Base-by-base conservation (phyloP, 2,797 vertebrate species). In the Aselliscus stoliczkanus region DNA sequence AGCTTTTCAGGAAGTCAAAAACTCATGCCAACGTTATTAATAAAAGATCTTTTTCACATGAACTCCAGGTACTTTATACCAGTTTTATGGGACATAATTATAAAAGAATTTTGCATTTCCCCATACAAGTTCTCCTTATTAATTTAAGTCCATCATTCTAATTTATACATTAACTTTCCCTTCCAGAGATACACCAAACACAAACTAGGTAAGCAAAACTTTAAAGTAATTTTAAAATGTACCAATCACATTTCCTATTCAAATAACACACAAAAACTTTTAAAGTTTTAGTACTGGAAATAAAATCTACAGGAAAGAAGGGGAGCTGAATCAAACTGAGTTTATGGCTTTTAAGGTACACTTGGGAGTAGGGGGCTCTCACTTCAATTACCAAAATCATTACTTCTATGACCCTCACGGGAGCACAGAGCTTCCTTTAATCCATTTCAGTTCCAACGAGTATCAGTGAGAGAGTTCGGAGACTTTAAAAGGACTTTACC, bases 211-310 rank as follows among this genome's bases (percentile, higher is more conserved):
- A 90, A 58, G 27, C 31, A 94, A 85, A 81, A 58, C 12, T 95
- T 83, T 75, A 89, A 87, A 82, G n/a, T 73, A 94, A 90, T 72
- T 58, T 83, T 88, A 94, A 84, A 91, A 67, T 14, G 25, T 90
- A 75, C 83, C 64, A 73, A 79, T 82, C 47, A 83, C 42, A 94
- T 60, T 94, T 44, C 50, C 56, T 90, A 79, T 67, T 82, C 50
- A 87, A 95, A 83, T 50, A 25, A 87, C 93, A 79, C 17, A 39
- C 73, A 67, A 52, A 42, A 27, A 12, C 54, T 92, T 92, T 84
- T 88, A 82, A 86, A 52, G 69, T 67, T 73, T 79, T 47, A 73
- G 42, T 31, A 84, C 29, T 31, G 21, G n/a, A 89, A 92, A 94
- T 31, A 89, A 75, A 85, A 81, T 52, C 52, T 54, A 64, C 2